Base-by-base conservation (phyloP, 2,113 vertebrate genomes). In the Otus sunia region DNA sequence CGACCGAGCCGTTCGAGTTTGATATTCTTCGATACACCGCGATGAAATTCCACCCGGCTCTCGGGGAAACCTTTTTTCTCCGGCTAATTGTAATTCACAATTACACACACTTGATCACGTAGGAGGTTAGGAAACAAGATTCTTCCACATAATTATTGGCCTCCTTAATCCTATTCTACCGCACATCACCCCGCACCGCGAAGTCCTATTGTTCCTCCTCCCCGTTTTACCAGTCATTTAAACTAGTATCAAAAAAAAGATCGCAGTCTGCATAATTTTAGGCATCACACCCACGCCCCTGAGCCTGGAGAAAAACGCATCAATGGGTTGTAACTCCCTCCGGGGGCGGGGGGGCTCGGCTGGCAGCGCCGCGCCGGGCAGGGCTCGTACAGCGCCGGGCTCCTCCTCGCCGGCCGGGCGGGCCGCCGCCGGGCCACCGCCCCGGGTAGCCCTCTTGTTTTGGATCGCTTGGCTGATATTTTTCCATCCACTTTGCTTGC, bases 201-300 rank as follows among this genome's bases (percentile, higher is more conserved):
- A 86, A 94, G 52, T 92, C 82, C 72, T 96, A 96, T 97, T 98
- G 97, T 97, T 97, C 86, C 96, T 92, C 93, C 92, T 86, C 49
- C 80, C 76, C 86, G 16, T 74, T 86, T 15, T 84, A 62, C 41
- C 52, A 84, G n/a, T 77, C 26, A 66, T 84, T 88, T 94, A 83
- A 80, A 79, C 45, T 23, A 53, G 36, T 18, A 36, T 43, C 1
- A 52, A 21, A 29, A n/a, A 22, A 12, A 21, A 52, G 4, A 81
- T 12, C 21, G 7, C 14, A 58, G 67, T 34, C 75, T 76, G 45
- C 50, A 25, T 86, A 77, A 80, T 95, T 92, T 91, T 84, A 91
- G 32, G 19, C 47, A 86, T 66, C 47, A 55, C 68, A 86, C 47
- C 75, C 80, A 84, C 41, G 22, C 47, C 47, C 43, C 83, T 17